A percentile compares a stretch with the other conserved stretches of the same genome.
These are phyloP conservation scores for Aculops lycopersici DNA, from an alignment of 1,140 invertebrate genomes.

Conservation along the genomic window DNA sequence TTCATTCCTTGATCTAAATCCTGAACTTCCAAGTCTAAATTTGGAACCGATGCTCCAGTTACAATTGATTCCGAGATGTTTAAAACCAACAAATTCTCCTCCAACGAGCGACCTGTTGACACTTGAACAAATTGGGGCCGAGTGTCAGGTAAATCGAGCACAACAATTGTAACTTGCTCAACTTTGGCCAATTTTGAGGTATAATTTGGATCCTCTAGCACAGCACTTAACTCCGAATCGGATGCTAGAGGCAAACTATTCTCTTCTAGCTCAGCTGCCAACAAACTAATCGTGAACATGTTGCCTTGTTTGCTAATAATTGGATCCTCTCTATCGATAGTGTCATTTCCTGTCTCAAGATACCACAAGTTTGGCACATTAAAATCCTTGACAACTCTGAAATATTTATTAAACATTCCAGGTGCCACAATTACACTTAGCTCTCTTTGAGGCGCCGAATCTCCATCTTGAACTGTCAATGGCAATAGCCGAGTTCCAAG, in stretches of 20 bases:
- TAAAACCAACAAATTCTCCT: too few species aligned
- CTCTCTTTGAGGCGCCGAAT: slow-evolving; percentile 31
- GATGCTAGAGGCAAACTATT: too few species aligned
- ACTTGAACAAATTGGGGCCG: too few species aligned
- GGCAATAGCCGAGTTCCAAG: slow-evolving; percentile 26
- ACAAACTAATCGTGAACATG: too few species aligned
- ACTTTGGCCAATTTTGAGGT: too few species aligned
- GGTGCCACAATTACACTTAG: slow-evolving; percentile 15
- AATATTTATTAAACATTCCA: slow-evolving; percentile 22
- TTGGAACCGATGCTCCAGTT: slow-evolving; percentile 19
- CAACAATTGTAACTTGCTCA: too few species aligned
- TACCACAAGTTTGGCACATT: slow-evolving; percentile 6
- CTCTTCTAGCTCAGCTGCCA: too few species aligned
- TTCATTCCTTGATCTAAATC: slow-evolving; percentile 40
- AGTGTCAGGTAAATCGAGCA: too few species aligned
- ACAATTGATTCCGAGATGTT: slow-evolving; percentile 44
- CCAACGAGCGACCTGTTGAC: too few species aligned
- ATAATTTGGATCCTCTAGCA: too few species aligned
- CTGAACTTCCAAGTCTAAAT: slow-evolving; percentile 34
- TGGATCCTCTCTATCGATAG: slow-evolving; percentile 36
- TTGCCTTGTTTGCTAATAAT: too few species aligned
- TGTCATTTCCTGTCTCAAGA: slow-evolving; percentile 26
- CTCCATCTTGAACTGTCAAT: slow-evolving; percentile 35
- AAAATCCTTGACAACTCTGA: slow-evolving; percentile 22
- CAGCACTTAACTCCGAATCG: too few species aligned